A percentile compares a stretch with the other conserved stretches of the same genome.
Evolutionary conservation across 2,888 invertebrate genomes (phyloP).

Genomic region (Metellina segmentata): DNA sequence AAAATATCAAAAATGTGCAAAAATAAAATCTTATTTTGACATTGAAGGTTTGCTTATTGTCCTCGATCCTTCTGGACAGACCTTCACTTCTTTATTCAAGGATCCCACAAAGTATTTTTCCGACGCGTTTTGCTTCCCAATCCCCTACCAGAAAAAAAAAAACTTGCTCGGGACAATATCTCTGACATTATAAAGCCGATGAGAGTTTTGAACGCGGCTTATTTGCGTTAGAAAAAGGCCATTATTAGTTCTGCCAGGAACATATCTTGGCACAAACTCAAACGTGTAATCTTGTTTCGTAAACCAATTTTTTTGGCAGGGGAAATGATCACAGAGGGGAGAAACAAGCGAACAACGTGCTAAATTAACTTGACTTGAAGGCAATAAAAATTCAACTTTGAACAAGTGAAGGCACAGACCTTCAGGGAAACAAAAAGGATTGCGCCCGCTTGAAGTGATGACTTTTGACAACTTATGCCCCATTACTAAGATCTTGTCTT

Average conservation of each 20-base stretch:
- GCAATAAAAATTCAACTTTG: conserved; percentile 62
- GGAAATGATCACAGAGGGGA: conserved; percentile 10
- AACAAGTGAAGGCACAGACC: conserved; percentile 16
- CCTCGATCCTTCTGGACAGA: too few species aligned
- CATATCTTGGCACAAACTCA: conserved; percentile 39
- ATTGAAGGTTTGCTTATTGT: too few species aligned
- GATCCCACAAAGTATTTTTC: too few species aligned
- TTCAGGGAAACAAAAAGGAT: conserved; percentile 59
- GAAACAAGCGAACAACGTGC: conserved; percentile 37
- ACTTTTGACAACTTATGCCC: conserved; percentile 73
- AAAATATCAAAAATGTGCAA: too few species aligned
- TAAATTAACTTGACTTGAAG: conserved; percentile 62
- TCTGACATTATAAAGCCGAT: background rate
- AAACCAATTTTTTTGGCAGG: conserved; percentile 33
- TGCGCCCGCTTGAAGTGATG: conserved; percentile 55
- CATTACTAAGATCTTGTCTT: conserved; percentile 69
- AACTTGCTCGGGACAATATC: background rate
- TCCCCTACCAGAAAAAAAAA: too few species aligned
- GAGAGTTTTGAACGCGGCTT: conserved; percentile 1
- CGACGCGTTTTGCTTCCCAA: too few species aligned
- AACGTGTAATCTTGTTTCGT: conserved; percentile 47
- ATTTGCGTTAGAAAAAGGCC: conserved; percentile 32
- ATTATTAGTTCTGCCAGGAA: conserved; percentile 1
- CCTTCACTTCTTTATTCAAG: too few species aligned
- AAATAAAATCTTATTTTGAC: too few species aligned